A percentile compares a stretch with the other conserved stretches of the same genome.
Conservation (phyloP, 2,797 vertebrate species). For the Typhlichthys subterraneus region DNA sequence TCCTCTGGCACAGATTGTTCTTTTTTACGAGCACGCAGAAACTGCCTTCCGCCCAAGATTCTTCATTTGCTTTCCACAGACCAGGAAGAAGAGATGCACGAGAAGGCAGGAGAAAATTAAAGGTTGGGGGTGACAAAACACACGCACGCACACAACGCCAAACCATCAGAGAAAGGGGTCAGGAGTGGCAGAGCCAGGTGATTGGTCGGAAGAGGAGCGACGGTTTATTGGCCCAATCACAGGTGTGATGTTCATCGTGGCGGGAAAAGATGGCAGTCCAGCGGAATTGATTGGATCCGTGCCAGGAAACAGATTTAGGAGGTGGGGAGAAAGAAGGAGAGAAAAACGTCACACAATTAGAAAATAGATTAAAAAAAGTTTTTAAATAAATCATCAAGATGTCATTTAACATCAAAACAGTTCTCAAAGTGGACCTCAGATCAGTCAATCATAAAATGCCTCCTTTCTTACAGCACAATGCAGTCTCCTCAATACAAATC, state of each 20-base stretch:
- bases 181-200: constrained; percentile 71
- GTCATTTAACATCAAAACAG: constrained; percentile 39
- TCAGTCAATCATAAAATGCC: constrained; percentile 27
- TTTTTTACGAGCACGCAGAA: constrained; percentile 99
- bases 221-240: constrained; percentile 74
- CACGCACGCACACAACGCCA: constrained; percentile 16
- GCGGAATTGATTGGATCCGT: constrained; percentile 86
- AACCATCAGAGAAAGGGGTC: constrained; percentile 49
- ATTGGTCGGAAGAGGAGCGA: constrained; percentile 89
- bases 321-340: constrained; percentile 66
- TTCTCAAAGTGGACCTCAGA: constrained; percentile 34
- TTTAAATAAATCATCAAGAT: constrained; percentile 28
- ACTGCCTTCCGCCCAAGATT: constrained; percentile 99
- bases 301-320: constrained; percentile 85
- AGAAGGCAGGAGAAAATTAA: constrained; percentile 5
- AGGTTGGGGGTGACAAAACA: background rate
- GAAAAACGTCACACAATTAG: constrained; percentile 82
- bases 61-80: constrained; percentile 99
- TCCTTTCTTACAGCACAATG: no score
- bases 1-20: constrained; percentile 99
- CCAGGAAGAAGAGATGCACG: constrained; percentile 75
- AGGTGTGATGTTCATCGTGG: constrained; percentile 62
- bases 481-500: no score
- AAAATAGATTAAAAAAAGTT: constrained; percentile 38
- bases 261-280: constrained; percentile 74